These are phyloP conservation scores for Uropsilus gracilis DNA, from an alignment of 2,113 vertebrate genomes.

Conservation along the genomic window DNA sequence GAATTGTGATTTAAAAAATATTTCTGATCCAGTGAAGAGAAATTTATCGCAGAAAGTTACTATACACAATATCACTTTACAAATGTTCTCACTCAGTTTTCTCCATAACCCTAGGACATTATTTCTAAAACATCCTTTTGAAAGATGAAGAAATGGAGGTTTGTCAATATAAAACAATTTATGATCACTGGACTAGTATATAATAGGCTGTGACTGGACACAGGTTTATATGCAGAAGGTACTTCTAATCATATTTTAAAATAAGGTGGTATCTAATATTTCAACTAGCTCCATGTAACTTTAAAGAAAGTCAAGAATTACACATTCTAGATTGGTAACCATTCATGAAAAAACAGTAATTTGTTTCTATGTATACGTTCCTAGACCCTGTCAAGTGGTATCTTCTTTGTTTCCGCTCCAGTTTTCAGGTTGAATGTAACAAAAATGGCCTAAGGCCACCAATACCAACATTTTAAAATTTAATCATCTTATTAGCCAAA, in stretches of 20 bases:
- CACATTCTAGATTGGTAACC: not conserved
- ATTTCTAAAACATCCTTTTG: slow-evolving; percentile 24
- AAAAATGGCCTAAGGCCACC: slow-evolving; percentile 1
- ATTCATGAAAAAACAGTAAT: not conserved
- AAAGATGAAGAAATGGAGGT: not conserved
- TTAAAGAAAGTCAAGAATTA: slow-evolving; percentile 6
- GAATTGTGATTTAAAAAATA: not conserved
- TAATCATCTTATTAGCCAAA: not conserved
- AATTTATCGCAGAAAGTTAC: not conserved
- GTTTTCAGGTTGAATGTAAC: not conserved
- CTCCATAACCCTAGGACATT: not conserved
- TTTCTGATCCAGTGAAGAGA: slow-evolving; percentile 33
- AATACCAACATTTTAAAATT: slow-evolving; percentile 28
- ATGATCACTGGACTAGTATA: not conserved
- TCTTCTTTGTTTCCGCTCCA: slow-evolving; percentile 38
- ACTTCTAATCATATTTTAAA: slow-evolving; percentile 27
- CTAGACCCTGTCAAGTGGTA: not conserved
- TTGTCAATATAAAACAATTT: not conserved
- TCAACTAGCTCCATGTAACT: not conserved
- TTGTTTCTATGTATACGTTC: not conserved
- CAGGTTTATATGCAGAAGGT: not conserved
- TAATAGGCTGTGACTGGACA: not conserved
- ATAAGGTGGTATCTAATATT: slow-evolving; percentile 29
- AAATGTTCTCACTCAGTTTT: not conserved
- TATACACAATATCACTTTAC: not conserved